Evolutionary conservation across 1,140 invertebrate species (phyloP).

Genomic region (Papilio polyxenes): DNA sequence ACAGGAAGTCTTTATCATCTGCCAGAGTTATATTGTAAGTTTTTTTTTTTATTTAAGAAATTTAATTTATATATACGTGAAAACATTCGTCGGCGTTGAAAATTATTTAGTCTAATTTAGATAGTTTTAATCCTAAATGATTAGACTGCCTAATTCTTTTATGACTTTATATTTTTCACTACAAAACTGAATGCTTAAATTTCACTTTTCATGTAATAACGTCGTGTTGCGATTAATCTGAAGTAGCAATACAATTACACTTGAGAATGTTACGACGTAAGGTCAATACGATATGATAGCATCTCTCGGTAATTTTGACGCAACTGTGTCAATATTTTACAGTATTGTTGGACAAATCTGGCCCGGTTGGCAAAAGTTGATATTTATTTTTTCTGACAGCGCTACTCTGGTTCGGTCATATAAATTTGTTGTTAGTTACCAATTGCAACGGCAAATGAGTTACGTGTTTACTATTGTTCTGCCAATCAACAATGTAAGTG

Average conservation of each 20-base stretch:
- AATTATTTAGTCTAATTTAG: background rate
- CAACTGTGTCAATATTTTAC: background rate
- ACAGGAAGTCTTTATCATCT: conserved; percentile 1
- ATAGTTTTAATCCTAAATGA: background rate
- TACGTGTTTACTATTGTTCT: too few relatives aligned
- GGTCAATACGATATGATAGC: conserved; percentile 2
- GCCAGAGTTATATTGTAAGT: conserved; percentile 1
- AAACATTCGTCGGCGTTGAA: background rate
- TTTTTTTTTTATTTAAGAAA: background rate
- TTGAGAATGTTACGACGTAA: conserved; percentile 16
- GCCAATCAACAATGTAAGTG: too few relatives aligned
- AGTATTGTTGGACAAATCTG: background rate
- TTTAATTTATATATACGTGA: background rate
- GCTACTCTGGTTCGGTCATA: too few relatives aligned
- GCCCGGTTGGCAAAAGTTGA: too few relatives aligned
- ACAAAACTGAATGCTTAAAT: background rate
- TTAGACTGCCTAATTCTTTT: background rate
- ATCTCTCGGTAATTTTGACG: background rate
- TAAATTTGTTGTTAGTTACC: too few relatives aligned
- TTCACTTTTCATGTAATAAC: background rate
- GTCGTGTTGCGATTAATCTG: conserved; percentile 19
- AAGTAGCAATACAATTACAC: conserved; percentile 25
- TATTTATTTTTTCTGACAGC: too few relatives aligned
- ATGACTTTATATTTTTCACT: background rate
- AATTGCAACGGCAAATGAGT: too few relatives aligned